Evolutionary conservation across 2,113 vertebrate species (phyloP).

Genomic region (Penelope pileata): DNA sequence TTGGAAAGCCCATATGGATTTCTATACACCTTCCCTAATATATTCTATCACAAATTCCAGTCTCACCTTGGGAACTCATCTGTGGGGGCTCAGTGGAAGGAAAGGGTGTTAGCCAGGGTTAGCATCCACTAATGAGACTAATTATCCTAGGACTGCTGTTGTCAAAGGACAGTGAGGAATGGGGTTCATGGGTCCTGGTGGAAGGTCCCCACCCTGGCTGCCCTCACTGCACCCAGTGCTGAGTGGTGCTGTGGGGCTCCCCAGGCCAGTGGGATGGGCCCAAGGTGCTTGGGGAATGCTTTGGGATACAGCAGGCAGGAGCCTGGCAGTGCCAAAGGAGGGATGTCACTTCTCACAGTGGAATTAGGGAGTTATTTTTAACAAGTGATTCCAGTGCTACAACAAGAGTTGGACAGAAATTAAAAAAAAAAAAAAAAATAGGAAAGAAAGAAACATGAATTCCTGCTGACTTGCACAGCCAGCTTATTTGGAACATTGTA

Average conservation of each 20-base stretch:
- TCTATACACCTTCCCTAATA: too few relatives aligned
- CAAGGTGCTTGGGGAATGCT: background rate
- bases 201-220: background rate
- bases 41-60: background rate
- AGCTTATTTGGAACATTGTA: background rate
- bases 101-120: background rate
- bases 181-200: background rate
- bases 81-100: background rate
- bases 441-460: background rate
- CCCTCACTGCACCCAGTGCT: background rate
- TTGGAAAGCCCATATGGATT: background rate
- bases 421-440: background rate
- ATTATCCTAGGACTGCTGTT: background rate
- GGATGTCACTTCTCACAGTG: background rate
- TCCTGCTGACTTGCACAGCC: slow-evolving; percentile 54
- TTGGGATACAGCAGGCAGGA: background rate
- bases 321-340: background rate
- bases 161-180: background rate
- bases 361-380: slow-evolving; percentile 36
- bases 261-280: background rate
- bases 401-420: background rate
- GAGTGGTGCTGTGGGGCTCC: background rate
- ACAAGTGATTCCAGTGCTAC: background rate
- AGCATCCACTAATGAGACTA: background rate
- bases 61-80: background rate